Percentiles rank a stretch among this genome's conserved stretches.
Conservation (phyloP, 2,797 vertebrate species). For the Poeciliopsis gracilis region DNA sequence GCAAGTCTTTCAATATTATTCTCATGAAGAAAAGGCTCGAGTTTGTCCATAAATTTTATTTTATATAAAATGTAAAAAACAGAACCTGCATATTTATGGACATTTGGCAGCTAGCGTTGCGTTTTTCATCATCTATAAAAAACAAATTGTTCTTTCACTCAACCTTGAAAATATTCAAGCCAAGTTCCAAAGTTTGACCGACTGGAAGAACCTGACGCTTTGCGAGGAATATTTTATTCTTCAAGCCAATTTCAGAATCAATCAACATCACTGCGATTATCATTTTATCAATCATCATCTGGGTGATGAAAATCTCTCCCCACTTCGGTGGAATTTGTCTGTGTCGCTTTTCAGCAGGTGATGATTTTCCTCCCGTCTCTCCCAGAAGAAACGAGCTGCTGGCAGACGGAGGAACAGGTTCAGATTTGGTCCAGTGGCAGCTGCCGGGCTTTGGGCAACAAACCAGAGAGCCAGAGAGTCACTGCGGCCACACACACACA, state of each 20-base stretch:
- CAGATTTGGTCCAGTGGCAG: constrained; percentile 60
- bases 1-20: too few relatives aligned
- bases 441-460: constrained; percentile 66
- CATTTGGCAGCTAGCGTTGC: too few relatives aligned
- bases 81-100: too few relatives aligned
- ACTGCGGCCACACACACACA: constrained; percentile 45
- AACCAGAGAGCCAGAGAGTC: constrained; percentile 62
- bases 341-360: constrained; percentile 61
- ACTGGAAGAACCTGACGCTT: neutral
- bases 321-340: neutral
- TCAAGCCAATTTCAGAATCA: neutral
- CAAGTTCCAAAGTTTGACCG: neutral
- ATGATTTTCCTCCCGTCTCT: constrained; percentile 39
- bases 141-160: neutral
- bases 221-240: neutral
- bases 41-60: too few relatives aligned
- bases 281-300: neutral
- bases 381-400: constrained; percentile 49
- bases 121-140: neutral
- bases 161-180: neutral
- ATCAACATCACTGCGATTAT: neutral
- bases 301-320: neutral
- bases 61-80: too few relatives aligned
- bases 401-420: constrained; percentile 57
- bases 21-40: too few relatives aligned